Evolutionary conservation across 2,113 vertebrate species (phyloP).

Genomic region (Lipophrys pholis): DNA sequence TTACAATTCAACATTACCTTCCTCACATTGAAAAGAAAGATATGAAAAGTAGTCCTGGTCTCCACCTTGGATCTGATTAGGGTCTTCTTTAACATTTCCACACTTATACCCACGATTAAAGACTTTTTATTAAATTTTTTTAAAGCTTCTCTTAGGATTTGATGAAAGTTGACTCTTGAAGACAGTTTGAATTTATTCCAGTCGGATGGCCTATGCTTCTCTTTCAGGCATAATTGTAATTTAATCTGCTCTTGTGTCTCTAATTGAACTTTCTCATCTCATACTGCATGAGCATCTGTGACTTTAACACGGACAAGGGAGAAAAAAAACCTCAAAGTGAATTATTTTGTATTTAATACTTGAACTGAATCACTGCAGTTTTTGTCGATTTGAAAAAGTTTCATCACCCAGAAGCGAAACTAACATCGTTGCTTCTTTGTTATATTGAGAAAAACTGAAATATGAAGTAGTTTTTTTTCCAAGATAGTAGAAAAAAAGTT

Average conservation of each 20-base stretch:
- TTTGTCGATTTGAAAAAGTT: slow-evolving; percentile 27
- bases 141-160: not conserved
- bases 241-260: slow-evolving; percentile 20
- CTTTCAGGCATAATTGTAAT: slow-evolving; percentile 24
- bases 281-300: slow-evolving; percentile 11
- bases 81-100: not conserved
- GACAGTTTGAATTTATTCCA: slow-evolving; percentile 20
- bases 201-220: slow-evolving; percentile 2
- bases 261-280: slow-evolving; percentile 9
- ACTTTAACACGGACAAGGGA: slow-evolving; percentile 1
- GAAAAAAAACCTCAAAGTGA: slow-evolving; percentile 24
- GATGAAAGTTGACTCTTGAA: not conserved
- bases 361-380: slow-evolving; percentile 19
- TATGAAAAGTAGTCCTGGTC: not conserved
- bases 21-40: not conserved
- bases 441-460: slow-evolving; percentile 22
- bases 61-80: not conserved
- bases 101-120: not conserved
- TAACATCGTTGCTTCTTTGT: slow-evolving; percentile 15
- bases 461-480: slow-evolving; percentile 14
- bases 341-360: slow-evolving; percentile 25
- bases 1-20: not conserved
- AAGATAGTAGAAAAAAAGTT: slow-evolving; percentile 25
- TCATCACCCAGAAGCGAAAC: slow-evolving; percentile 10
- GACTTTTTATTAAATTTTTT: not conserved